Evolutionary conservation across 2,888 invertebrate genomes (phyloP).

Genomic region (Spialia ferax): DNA sequence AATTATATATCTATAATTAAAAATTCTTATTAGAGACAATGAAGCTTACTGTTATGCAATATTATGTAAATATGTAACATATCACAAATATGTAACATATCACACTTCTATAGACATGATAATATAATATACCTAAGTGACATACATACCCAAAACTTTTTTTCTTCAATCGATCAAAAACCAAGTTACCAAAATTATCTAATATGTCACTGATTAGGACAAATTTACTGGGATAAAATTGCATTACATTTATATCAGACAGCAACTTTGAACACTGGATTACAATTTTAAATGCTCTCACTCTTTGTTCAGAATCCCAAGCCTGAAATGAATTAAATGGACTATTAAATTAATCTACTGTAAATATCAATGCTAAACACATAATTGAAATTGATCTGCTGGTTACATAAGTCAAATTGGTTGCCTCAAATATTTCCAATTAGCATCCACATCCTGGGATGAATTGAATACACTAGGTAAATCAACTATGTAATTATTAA

Average conservation of each 20-base stretch:
- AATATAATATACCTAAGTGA: not conserved
- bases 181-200: slow-evolving; percentile 97
- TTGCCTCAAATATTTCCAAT: no score
- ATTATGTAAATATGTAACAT: no score
- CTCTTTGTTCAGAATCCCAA: slow-evolving; percentile 98
- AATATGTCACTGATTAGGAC: slow-evolving; percentile 98
- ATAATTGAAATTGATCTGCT: no score
- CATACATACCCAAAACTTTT: slow-evolving; percentile 86
- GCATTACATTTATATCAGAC: slow-evolving; percentile 95
- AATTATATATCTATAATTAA: no score
- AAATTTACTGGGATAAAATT: slow-evolving; percentile 99
- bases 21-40: no score
- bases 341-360: not conserved
- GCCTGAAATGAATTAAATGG: slow-evolving; percentile 81
- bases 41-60: no score
- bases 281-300: slow-evolving; percentile 97
- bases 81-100: no score
- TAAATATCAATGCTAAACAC: not conserved
- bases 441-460: no score
- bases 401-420: no score
- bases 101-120: no score
- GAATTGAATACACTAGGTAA: no score
- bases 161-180: slow-evolving; percentile 93
- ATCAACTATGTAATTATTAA: no score
- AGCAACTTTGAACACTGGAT: slow-evolving; percentile 98